phyloP scores from a whole-genome alignment of 1,140 invertebrate species.

The Hylaeus volcanicus region DNA sequence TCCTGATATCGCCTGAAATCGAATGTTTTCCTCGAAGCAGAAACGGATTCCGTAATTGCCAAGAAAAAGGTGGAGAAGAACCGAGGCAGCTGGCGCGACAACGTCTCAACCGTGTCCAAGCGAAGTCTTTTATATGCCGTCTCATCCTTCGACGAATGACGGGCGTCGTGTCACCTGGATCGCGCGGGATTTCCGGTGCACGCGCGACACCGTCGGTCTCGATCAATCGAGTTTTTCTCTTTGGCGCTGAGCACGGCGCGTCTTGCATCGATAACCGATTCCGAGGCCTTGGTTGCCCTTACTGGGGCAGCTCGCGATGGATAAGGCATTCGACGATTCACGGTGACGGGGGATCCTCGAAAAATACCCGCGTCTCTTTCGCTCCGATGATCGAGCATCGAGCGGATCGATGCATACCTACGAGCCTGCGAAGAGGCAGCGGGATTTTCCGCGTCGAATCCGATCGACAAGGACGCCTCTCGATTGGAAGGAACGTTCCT shows the following conservation, averaged over 20 bases:
- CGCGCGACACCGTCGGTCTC: constrained; percentile 34
- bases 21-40: too few species aligned
- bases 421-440: too few species aligned
- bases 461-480: not conserved
- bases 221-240: constrained; percentile 55
- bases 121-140: constrained; percentile 24
- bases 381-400: not conserved
- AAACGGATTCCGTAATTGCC: too few species aligned
- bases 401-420: not conserved
- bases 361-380: constrained; percentile 10
- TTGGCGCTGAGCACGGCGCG: constrained; percentile 46
- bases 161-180: constrained; percentile 40
- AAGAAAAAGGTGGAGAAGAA: too few species aligned
- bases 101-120: not conserved
- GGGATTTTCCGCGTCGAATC: not conserved
- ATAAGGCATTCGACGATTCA: constrained; percentile 36
- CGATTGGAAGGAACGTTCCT: too few species aligned
- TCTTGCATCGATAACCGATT: constrained; percentile 60
- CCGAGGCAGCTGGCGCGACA: too few species aligned
- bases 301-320: constrained; percentile 12
- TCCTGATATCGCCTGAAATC: too few species aligned
- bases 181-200: constrained; percentile 56
- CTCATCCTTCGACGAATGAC: constrained; percentile 34
- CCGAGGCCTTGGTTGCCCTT: constrained; percentile 42
- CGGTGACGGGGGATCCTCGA: constrained; percentile 19